Evolutionary conservation across 2,797 vertebrate genomes (phyloP).

Genomic region (Falco cherrug): DNA sequence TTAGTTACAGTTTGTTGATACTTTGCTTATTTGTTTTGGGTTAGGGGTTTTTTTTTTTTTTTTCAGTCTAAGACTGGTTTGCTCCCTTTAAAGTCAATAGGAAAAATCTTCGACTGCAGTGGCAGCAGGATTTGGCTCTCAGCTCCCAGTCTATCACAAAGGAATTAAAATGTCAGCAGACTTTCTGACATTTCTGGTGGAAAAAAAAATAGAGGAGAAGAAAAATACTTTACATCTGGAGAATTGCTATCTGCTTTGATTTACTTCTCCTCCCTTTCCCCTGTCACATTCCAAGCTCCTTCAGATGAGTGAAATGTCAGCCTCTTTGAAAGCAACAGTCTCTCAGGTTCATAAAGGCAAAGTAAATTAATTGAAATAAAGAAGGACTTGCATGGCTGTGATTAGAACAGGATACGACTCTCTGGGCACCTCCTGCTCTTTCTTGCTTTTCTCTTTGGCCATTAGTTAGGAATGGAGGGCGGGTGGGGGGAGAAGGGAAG

Average conservation of each 20-base stretch:
- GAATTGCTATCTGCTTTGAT: slow-evolving; percentile 83
- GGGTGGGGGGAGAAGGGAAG: neutral
- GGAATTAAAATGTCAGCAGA: slow-evolving; percentile 80
- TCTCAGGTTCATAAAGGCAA: slow-evolving; percentile 82
- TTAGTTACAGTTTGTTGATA: neutral
- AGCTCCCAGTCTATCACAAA: slow-evolving; percentile 59
- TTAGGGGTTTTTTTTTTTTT: neutral
- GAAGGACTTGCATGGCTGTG: slow-evolving; percentile 65
- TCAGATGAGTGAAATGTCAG: slow-evolving; percentile 82
- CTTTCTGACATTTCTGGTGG: slow-evolving; percentile 76
- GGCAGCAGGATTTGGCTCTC: slow-evolving; percentile 35
- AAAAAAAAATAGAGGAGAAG: slow-evolving; percentile 70
- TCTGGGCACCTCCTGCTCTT: slow-evolving; percentile 29
- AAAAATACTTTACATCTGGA: slow-evolving; percentile 86
- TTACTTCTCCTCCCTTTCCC: slow-evolving; percentile 85
- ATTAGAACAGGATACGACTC: slow-evolving; percentile 68
- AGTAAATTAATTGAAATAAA: slow-evolving; percentile 79
- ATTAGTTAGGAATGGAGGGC: neutral
- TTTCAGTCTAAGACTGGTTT: neutral
- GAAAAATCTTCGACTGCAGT: neutral
- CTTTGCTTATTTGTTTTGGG: neutral
- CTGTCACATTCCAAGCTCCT: slow-evolving; percentile 84
- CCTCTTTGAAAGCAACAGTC: slow-evolving; percentile 77
- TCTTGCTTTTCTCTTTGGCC: slow-evolving; percentile 43
- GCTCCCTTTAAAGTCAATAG: neutral